Base-by-base conservation (phyloP, 2,797 vertebrate species). In the Neosilurus hyrtlii region DNA sequence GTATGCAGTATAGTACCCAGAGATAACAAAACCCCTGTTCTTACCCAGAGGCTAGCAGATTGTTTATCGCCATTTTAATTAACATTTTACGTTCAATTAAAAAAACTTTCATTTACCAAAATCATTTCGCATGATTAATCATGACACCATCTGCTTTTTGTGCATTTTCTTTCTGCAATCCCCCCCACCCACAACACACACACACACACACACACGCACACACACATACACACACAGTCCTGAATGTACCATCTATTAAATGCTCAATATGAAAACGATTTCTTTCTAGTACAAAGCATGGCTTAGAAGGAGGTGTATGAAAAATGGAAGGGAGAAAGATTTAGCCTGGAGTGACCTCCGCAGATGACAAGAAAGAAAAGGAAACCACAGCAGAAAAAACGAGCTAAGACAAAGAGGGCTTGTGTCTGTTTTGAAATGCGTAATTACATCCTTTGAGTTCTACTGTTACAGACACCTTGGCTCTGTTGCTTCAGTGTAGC, bases 101-200 rank as follows among this genome's bases (percentile, higher is more conserved):
- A 91, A 89, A 30, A 43, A 85, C 68, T 84, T 91, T 89, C 80
- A 91, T 92, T 84, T 83, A 65, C 86, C 88, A 84, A 90, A 91
- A 93, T 92, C 91, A 91, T 81, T 89, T 89, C 87, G 89, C 87
- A 92, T 92, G 89, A 89, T 92, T 92, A 91, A 94, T 86, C 63
- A 74, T 67, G 67, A 79, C 62, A 81, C 62, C 81, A 73, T 76
- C 85, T 88, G 85, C 85, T 84, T 84, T 88, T 79, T 79, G 57
- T 63, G 70, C 83, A 84, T 37, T 76, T 30, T 84, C 83, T 82
- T 68, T 82, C 65, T 72, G 16, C 52, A 68, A 12, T 11, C 52
- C 3, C 49, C 4, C 51, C 8, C 7, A 14, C 3, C 35, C 1
- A 6, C 11, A 5, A 12, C 16, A 68, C 72, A 16, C 68, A 16